Percentiles rank a stretch among this genome's conserved stretches.
phyloP scores from a whole-genome alignment of 1,140 invertebrate genomes.

The Polyergus mexicanus region DNA sequence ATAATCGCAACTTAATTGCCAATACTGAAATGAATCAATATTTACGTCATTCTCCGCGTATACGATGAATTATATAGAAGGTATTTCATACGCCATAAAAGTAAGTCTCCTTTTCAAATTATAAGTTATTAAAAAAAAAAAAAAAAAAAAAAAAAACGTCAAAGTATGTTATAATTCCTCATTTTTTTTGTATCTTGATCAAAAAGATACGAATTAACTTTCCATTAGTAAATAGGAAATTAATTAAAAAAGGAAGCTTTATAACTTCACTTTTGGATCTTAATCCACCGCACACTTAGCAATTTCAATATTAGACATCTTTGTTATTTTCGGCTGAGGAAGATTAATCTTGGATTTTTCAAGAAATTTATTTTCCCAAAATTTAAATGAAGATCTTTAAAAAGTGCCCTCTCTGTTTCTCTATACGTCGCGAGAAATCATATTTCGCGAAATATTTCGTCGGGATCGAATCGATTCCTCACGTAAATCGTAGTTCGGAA shows the following conservation, averaged over 20 bases:
- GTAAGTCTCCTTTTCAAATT: background rate
- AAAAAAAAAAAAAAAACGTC: no score
- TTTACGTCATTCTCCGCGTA: slow-evolving; percentile 9
- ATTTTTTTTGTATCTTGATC: background rate
- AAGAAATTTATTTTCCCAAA: background rate
- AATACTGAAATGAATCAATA: slow-evolving; percentile 25
- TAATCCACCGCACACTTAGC: background rate
- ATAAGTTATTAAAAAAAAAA: no score
- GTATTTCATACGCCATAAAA: background rate
- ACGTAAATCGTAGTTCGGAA: slow-evolving; percentile 41
- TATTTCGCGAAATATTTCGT: slow-evolving; percentile 12
- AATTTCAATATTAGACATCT: background rate
- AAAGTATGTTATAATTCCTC: background rate
- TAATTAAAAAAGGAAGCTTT: background rate
- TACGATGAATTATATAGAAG: background rate
- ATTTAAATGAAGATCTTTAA: background rate
- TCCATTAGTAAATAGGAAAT: background rate
- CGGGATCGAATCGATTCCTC: slow-evolving; percentile 46
- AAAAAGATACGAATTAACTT: background rate
- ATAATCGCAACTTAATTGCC: background rate
- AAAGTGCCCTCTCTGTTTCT: background rate
- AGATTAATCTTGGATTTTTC: background rate
- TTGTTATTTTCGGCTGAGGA: background rate
- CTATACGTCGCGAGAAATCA: background rate
- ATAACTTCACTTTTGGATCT: background rate